These are phyloP conservation scores for Gorsachius goisagi DNA, from an alignment of 2,113 vertebrate species.

Conservation along the genomic window DNA sequence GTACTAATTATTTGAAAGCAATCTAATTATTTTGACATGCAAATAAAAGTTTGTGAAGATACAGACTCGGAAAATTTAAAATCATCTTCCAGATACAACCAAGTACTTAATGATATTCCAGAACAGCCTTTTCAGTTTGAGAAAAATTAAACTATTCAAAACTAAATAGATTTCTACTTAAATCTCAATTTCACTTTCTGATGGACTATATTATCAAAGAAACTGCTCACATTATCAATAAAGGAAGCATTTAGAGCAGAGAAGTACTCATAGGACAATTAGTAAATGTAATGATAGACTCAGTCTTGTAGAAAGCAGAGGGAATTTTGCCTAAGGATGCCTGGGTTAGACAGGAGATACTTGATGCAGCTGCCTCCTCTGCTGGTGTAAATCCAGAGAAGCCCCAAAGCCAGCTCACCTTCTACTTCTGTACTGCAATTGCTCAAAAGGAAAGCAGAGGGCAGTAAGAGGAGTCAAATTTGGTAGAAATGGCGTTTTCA, in stretches of 20 bases:
- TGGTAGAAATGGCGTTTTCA: not conserved
- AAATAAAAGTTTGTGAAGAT: constrained; percentile 22
- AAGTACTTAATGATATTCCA: not conserved
- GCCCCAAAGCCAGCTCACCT: not conserved
- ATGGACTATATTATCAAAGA: not conserved
- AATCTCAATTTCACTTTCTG: constrained; percentile 31
- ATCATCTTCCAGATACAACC: not conserved
- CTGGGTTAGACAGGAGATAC: not conserved
- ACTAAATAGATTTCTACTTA: constrained; percentile 44
- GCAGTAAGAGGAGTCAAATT: not conserved
- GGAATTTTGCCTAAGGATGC: not conserved
- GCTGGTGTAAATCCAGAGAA: not conserved
- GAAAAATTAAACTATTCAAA: constrained; percentile 45
- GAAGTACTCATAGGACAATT: not conserved
- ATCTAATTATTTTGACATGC: constrained; percentile 31
- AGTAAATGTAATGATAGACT: not conserved
- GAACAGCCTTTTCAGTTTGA: not conserved
- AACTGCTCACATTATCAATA: constrained; percentile 18
- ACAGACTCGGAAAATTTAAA: not conserved
- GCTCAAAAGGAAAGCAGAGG: not conserved
- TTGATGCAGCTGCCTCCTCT: not conserved
- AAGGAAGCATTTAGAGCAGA: not conserved
- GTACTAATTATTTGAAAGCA: constrained; percentile 13
- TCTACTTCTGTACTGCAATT: not conserved
- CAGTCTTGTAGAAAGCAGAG: not conserved